Evolutionary conservation across 2,888 invertebrate genomes (phyloP).

Genomic region (Drosophila mayaguana): DNA sequence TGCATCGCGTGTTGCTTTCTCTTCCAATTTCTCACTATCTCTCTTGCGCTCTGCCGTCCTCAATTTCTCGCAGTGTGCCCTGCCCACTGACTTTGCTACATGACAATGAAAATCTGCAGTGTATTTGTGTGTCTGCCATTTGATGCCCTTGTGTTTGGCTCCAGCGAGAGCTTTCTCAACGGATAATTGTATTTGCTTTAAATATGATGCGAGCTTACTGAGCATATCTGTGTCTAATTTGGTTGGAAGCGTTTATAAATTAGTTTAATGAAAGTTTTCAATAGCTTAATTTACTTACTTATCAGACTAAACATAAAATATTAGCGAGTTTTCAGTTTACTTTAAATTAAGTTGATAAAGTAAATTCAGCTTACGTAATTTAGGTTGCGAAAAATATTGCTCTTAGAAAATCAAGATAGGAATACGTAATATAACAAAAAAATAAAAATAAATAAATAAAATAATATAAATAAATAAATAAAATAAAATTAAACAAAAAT

Average conservation of each 20-base stretch:
- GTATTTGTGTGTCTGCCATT: conserved; percentile 43
- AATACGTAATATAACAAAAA: no score
- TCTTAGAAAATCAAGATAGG: no score
- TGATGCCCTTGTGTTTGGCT: conserved; percentile 21
- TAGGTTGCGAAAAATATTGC: no score
- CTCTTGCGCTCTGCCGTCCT: conserved; percentile 23
- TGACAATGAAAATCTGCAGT: conserved; percentile 75
- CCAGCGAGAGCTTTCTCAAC: background rate
- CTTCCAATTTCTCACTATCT: conserved; percentile 14
- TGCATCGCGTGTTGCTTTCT: conserved; percentile 58
- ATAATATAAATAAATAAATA: no score
- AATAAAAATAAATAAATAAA: no score
- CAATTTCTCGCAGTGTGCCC: conserved; percentile 12
- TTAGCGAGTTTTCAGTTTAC: no score
- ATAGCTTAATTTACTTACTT: background rate
- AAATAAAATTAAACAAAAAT: no score
- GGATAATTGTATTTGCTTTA: conserved; percentile 3
- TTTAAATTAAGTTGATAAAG: no score
- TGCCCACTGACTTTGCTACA: conserved; percentile 66
- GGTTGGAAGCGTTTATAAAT: no score
- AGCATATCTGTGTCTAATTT: background rate
- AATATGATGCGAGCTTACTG: background rate
- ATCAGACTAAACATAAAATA: no score
- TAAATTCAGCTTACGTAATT: no score
- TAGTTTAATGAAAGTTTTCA: background rate